Base-by-base conservation (phyloP, 2,113 vertebrate species). In the Planiliza haematocheilus region DNA sequence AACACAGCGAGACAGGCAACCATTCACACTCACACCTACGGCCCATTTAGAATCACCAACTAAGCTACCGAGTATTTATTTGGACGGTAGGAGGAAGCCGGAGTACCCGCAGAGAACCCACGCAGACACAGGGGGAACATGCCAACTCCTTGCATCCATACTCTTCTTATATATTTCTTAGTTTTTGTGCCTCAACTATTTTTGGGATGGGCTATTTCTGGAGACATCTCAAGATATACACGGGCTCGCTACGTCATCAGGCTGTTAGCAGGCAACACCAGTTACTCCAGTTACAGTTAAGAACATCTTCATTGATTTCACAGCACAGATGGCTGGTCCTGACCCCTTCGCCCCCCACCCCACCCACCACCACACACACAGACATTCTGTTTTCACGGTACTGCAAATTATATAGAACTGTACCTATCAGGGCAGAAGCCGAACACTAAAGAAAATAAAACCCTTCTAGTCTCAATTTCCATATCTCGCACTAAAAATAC, bases 231-330 rank as follows among this genome's bases (percentile, higher is more conserved):
- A n/a, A n/a, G n/a, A n/a, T n/a, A n/a, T n/a, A n/a, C n/a, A n/a
- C n/a, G 13, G 41, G n/a, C 9, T 17, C 12, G 51, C 9, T 36
- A 59, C 13, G 16, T 74, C 71, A 69, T 57, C 42, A 1, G 43
- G 30, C 16, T 13, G 45, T 69, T 82, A 52, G 62, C 45, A 64
- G 30, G 36, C 72, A 65, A 78, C 42, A 63, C 38, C 37, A 68
- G 57, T 61, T 58, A 43, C 70, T 81, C 52, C n/a, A 59, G 51
- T 84, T 77, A 68, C 30, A 83, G 74, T 60, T 56, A 61, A 65
- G 48, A 78, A 64, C 60, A 38, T 69, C 21, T 77, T 73, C 53
- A 84, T 85, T 79, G 82, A 88, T 83, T 87, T 82, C 51, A 43
- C 52, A 81, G 39, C 67, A 76, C 73, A 74, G 55, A 88, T 62